phyloP scores from a whole-genome alignment of 1,140 invertebrate genomes.

The Aplysia californica region DNA sequence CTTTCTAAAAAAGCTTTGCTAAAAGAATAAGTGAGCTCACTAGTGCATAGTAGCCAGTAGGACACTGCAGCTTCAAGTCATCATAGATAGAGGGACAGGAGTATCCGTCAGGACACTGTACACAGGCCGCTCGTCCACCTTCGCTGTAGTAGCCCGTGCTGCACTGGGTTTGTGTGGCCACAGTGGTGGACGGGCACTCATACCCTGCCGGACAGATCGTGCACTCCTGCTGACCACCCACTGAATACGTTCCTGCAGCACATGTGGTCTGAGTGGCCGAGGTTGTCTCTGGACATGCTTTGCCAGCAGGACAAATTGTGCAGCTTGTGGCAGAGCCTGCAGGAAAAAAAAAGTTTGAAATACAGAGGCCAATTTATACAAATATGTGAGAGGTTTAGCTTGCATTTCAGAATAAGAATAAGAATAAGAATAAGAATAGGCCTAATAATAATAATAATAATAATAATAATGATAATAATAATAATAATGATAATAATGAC shows the following conservation, averaged over 20 bases:
- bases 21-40: no score
- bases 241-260: conserved; percentile 47
- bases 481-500: no score
- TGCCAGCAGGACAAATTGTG: conserved; percentile 54
- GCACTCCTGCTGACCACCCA: conserved; percentile 47
- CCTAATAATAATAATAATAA: no score
- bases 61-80: conserved; percentile 41
- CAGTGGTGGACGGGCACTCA: conserved; percentile 48
- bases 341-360: not conserved
- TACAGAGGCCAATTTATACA: no score
- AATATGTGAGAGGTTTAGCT: no score
- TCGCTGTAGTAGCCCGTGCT: conserved; percentile 49
- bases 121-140: conserved; percentile 49
- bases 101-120: conserved; percentile 57
- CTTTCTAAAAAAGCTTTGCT: no score
- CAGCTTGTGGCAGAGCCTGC: conserved; percentile 37
- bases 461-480: no score
- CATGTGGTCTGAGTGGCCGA: conserved; percentile 43
- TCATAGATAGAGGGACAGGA: conserved; percentile 55
- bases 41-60: conserved; percentile 51
- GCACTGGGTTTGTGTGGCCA: conserved; percentile 46
- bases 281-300: conserved; percentile 52
- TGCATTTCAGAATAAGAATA: no score
- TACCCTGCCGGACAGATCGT: conserved; percentile 59
- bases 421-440: no score